Evolutionary conservation across 1,140 invertebrate genomes (phyloP).

Genomic region (Drosophila quadrilineata): DNA sequence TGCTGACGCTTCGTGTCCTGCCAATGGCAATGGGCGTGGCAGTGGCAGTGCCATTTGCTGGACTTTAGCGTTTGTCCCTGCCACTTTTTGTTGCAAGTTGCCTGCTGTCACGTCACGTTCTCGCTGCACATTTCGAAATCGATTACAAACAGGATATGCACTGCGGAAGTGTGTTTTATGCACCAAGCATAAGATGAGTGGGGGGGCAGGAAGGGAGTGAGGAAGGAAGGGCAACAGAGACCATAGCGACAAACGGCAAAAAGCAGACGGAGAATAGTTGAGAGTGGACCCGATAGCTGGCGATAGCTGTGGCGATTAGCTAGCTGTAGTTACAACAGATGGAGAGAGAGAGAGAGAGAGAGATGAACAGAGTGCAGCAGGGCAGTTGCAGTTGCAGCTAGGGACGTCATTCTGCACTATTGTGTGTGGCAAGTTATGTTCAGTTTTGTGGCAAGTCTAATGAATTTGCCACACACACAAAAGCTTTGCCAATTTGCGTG

Average conservation of each 20-base stretch:
- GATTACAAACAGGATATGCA: conserved; percentile 79
- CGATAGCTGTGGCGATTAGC: conserved; percentile 33
- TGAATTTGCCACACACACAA: too few species aligned
- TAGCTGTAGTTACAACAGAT: conserved; percentile 4
- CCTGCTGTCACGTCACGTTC: conserved; percentile 41
- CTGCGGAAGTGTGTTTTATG: conserved; percentile 70
- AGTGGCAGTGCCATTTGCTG: not conserved
- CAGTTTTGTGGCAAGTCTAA: too few species aligned
- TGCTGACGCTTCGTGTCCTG: conserved; percentile 11
- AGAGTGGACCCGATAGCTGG: too few species aligned
- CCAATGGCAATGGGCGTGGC: not conserved
- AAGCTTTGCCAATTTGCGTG: conserved; percentile 68
- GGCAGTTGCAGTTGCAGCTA: too few species aligned
- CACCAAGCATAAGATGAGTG: not conserved
- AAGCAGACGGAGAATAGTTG: too few species aligned
- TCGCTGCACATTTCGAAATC: conserved; percentile 75
- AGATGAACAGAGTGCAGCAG: too few species aligned
- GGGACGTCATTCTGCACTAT: too few species aligned
- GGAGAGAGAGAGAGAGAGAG: not conserved
- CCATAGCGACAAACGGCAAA: not conserved
- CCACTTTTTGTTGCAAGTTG: conserved; percentile 5
- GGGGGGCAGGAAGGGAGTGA: not conserved
- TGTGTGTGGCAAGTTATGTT: too few species aligned
- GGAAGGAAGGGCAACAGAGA: conserved; percentile 1
- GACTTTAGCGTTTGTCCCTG: too few species aligned